Conservation (phyloP, 2,888 invertebrate species). For the Bibio marci region DNA sequence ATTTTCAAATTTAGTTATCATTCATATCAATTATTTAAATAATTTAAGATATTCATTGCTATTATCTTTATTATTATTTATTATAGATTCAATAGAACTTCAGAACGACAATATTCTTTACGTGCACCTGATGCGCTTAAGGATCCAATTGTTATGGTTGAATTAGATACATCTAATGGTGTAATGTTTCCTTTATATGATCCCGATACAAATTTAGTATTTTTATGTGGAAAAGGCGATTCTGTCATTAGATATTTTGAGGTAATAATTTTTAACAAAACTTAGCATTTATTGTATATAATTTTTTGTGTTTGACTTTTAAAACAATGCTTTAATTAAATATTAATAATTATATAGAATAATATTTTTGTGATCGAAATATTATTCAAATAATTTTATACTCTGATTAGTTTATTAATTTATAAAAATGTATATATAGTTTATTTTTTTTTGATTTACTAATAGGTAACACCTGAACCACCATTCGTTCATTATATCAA, state of each 20-base stretch:
- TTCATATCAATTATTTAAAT: not conserved
- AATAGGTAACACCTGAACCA: slow-evolving; percentile 70
- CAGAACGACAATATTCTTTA: slow-evolving; percentile 92
- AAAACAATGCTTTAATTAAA: too few relatives aligned
- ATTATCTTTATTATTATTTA: too few relatives aligned
- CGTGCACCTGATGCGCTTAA: slow-evolving; percentile 74
- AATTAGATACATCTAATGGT: slow-evolving; percentile 88
- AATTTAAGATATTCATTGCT: too few relatives aligned
- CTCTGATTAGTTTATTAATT: too few relatives aligned
- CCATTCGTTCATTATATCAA: slow-evolving; percentile 94
- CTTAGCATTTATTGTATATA: too few relatives aligned
- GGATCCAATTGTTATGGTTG: slow-evolving; percentile 83
- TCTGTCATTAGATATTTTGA: slow-evolving; percentile 91
- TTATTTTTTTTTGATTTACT: not conserved
- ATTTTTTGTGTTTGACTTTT: not conserved
- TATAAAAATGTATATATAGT: not conserved
- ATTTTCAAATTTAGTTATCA: not conserved
- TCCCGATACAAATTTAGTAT: slow-evolving; percentile 87
- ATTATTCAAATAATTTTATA: not conserved
- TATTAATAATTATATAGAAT: not conserved
- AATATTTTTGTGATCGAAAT: not conserved
- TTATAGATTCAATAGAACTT: slow-evolving; percentile 85
- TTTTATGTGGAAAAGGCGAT: slow-evolving; percentile 94
- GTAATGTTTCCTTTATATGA: slow-evolving; percentile 96
- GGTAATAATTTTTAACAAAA: slow-evolving; percentile 21